Evolutionary conservation across 2,113 vertebrate species (phyloP), one percentile per base, ranked within the genome.

Genomic region (Excalfactoria chinensis): DNA sequence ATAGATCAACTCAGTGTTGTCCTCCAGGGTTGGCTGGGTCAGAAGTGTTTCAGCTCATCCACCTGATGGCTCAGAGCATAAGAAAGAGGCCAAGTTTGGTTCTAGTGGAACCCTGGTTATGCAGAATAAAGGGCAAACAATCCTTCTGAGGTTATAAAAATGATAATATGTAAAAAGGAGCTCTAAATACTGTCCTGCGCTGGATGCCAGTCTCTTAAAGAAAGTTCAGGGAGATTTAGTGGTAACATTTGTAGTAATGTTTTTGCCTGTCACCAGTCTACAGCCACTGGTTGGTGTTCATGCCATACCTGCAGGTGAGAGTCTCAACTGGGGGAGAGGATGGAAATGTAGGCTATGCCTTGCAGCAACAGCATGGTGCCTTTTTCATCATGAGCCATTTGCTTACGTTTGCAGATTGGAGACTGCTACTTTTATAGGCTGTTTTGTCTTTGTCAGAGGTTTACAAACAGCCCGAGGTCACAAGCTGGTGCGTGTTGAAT

Each of bases 61-160:
- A 48, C 11, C 22, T 6, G 13, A 0, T 13, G 41, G 51, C 21
- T 13, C 0, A 48, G 56, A 18, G 22, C 16, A 6, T 67, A 34
- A 46, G 70, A 76, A 18, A 15, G 11, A 74, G 69, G 26, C 46
- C 20, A 44, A 7, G 4, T n/a, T 35, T 13, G 30, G 19, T 84
- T 51, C 1, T 0, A 51, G 34, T 46, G 73, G 32, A 71, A 26
- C 18, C 37, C 18, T 19, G 6, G 3, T 68, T 72, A 15, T 1
- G 1, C 66, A 66, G 56, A 67, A 53, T 49, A 16, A 62, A 84
- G 69, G 63, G 23, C 30, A 87, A 3, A 22, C 40, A 5, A 34
- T 80, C 16, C 12, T 30, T 81, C 56, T n/a, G 25, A 37, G 68
- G 74, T 25, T 89, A 28, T 83, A 82, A 40, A 76, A 46, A 13